phyloP scores from a whole-genome alignment of 2,888 invertebrate genomes.

The Limenitis camilla region DNA sequence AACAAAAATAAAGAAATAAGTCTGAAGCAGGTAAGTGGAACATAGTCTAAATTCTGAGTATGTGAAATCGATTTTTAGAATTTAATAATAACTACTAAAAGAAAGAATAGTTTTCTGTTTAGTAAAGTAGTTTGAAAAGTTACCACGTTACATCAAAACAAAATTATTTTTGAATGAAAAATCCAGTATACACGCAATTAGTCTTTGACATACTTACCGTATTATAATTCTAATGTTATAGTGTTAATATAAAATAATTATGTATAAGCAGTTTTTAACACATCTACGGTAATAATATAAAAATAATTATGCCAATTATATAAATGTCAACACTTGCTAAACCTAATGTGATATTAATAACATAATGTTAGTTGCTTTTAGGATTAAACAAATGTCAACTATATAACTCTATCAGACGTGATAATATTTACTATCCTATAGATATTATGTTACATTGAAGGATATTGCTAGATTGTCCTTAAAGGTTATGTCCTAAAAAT shows the following conservation, averaged over 20 bases:
- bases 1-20: slow-evolving; percentile 26
- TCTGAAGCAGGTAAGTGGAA: slow-evolving; percentile 9
- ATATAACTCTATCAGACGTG: neutral
- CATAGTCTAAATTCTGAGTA: slow-evolving; percentile 2
- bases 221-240: too few species aligned
- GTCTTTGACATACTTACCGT: too few species aligned
- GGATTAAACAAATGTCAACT: neutral
- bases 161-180: too few species aligned
- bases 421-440: neutral
- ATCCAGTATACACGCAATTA: too few species aligned
- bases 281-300: neutral
- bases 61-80: slow-evolving; percentile 3
- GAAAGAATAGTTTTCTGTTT: too few species aligned
- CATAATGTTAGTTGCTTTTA: slow-evolving; percentile 1
- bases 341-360: slow-evolving; percentile 15
- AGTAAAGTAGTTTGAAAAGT: too few species aligned
- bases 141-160: too few species aligned
- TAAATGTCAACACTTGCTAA: neutral
- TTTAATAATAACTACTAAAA: neutral
- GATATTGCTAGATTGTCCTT: too few species aligned
- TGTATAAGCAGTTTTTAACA: too few species aligned
- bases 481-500: too few species aligned
- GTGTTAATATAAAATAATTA: too few species aligned
- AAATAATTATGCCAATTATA: slow-evolving; percentile 4
- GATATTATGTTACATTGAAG: too few species aligned